Base-by-base conservation (phyloP, 1,140 invertebrate species). In the Hermatobates lingyangjiaoensis region DNA sequence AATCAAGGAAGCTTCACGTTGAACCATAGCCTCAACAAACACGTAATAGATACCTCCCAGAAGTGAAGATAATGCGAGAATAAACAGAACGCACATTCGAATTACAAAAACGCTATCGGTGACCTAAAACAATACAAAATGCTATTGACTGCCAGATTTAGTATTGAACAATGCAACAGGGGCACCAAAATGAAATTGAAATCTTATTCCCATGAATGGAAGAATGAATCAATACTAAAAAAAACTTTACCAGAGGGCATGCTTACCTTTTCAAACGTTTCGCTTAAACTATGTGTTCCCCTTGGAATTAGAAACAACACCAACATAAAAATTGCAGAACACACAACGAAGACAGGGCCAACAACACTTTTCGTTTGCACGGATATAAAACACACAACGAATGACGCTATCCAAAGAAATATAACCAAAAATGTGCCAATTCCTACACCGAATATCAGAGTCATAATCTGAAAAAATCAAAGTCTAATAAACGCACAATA, bases 101-200 rank as follows among this genome's bases (percentile, higher is more conserved):
- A 72, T 73, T 24, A 76, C 60, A 51, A 72, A 71, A n/a, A 69
- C 57, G 50, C 71, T 68, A 57, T 77, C 73, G 47, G 72, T 73
- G 20, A 68, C 64, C 74, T 77, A 60, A 44, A 73, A 74, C 61
- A 56, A 59, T n/a, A n/a, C n/a, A n/a, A n/a, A n/a, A n/a, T n/a
- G n/a, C n/a, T n/a, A n/a, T n/a, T n/a, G n/a, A n/a, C n/a, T n/a
- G n/a, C n/a, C n/a, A n/a, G n/a, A n/a, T n/a, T n/a, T n/a, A n/a
- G n/a, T n/a, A n/a, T n/a, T n/a, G n/a, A n/a, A n/a, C n/a, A n/a
- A n/a, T n/a, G n/a, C n/a, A n/a, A n/a, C n/a, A n/a, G n/a, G n/a
- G n/a, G n/a, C n/a, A n/a, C n/a, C n/a, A n/a, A n/a, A n/a, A n/a
- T n/a, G n/a, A n/a, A n/a, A n/a, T n/a, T n/a, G n/a, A n/a, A n/a